Conservation (phyloP, 1,140 invertebrate genomes). For the Pseudomyrmex flavicornis region DNA sequence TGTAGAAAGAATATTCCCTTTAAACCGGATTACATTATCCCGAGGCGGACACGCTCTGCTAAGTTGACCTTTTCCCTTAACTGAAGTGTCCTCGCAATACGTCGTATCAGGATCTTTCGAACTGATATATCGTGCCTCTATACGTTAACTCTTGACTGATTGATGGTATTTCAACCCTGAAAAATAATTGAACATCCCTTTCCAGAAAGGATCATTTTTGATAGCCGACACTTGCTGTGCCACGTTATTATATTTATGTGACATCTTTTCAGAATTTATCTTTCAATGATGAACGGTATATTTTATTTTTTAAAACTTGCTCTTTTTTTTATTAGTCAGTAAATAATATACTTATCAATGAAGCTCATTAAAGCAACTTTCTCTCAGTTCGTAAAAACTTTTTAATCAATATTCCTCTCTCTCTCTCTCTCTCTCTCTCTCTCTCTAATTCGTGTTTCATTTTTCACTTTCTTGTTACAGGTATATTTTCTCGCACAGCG, state of each 20-base stretch:
- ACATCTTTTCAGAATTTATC: background rate
- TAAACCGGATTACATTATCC: constrained; percentile 18
- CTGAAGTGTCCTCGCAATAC: background rate
- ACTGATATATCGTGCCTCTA: constrained; percentile 6
- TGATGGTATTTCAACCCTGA: constrained; percentile 24
- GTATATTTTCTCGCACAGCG: background rate
- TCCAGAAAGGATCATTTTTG: background rate
- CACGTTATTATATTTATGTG: background rate
- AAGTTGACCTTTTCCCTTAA: constrained; percentile 12
- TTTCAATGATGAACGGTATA: no score
- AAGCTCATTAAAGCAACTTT: background rate
- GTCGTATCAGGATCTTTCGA: background rate
- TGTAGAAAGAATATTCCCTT: background rate
- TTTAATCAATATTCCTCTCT: background rate
- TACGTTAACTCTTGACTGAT: background rate
- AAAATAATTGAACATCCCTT: background rate
- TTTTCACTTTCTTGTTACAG: background rate
- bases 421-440: no score
- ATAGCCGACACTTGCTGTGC: background rate
- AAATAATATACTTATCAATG: background rate
- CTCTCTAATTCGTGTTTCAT: background rate
- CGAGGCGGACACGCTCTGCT: background rate
- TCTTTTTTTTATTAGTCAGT: background rate
- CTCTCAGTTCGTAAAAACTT: constrained; percentile 6
- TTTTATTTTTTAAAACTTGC: no score